Percentiles rank a stretch among this genome's conserved stretches.
phyloP scores from a whole-genome alignment of 1,140 invertebrate species.

The Drepana arcuata region DNA sequence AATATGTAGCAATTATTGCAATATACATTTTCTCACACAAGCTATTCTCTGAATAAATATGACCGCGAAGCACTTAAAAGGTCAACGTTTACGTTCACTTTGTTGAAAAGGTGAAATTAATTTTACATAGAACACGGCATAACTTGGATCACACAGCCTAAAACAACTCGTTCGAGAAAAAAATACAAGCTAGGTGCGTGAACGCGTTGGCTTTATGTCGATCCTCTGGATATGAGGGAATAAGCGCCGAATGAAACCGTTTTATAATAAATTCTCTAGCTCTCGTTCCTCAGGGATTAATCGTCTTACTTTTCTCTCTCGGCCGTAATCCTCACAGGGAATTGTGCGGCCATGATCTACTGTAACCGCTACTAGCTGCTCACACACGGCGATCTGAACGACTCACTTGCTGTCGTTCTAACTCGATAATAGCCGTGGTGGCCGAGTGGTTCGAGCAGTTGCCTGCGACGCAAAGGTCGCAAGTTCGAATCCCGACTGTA shows the following conservation, averaged over 20 bases:
- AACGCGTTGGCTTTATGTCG: not conserved
- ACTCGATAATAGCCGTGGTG: too few species aligned
- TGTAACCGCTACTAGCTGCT: conserved; percentile 32
- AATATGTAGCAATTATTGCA: too few species aligned
- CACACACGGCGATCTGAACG: too few species aligned
- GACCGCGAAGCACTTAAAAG: too few species aligned
- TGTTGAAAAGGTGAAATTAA: not conserved
- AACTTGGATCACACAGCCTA: not conserved
- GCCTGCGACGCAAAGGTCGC: too few species aligned
- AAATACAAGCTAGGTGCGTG: not conserved
- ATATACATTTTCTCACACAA: too few species aligned
- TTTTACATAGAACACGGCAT: not conserved
- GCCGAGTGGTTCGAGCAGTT: too few species aligned
- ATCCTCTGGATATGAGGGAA: not conserved
- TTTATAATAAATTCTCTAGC: conserved; percentile 63
- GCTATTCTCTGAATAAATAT: too few species aligned
- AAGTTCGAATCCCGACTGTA: too few species aligned
- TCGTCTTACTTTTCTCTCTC: conserved; percentile 65
- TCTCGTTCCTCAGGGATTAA: conserved; percentile 57
- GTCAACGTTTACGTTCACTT: too few species aligned
- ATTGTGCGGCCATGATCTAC: conserved; percentile 54
- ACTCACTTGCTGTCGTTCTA: too few species aligned
- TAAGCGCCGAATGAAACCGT: conserved; percentile 46
- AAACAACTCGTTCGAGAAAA: not conserved
- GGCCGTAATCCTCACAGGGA: conserved; percentile 52